Percentiles rank a stretch among this genome's conserved stretches.
Conservation (phyloP, 2,797 vertebrate genomes). For the Diplodus sargus region DNA sequence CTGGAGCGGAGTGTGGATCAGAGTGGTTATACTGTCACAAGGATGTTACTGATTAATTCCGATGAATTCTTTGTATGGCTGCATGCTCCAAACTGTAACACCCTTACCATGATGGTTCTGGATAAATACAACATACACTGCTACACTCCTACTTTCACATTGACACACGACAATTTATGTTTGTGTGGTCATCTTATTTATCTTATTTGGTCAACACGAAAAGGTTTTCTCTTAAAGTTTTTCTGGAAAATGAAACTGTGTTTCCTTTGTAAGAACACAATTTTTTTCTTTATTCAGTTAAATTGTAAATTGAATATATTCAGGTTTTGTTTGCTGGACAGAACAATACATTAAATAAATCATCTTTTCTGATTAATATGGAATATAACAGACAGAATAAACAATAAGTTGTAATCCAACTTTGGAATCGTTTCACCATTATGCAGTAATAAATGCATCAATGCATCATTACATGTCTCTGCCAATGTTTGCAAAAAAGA, state of each 20-base stretch:
- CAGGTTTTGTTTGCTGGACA: background rate
- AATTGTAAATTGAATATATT: background rate
- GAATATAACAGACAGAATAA: background rate
- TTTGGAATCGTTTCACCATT: background rate
- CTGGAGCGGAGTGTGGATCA: no score
- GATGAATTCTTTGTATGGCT: no score
- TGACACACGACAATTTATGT: background rate
- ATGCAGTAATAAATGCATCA: background rate
- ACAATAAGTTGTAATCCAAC: background rate
- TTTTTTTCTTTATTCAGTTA: background rate
- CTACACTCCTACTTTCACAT: no score
- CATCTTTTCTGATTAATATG: background rate
- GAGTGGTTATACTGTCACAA: no score
- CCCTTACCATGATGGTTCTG: no score
- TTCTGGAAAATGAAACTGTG: no score
- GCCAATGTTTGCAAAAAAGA: background rate
- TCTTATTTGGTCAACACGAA: background rate
- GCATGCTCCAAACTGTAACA: background rate
- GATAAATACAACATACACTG: no score
- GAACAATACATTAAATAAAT: slow-evolving; percentile 10
- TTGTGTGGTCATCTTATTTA: background rate
- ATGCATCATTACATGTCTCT: background rate
- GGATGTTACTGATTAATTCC: no score
- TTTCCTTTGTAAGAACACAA: background rate
- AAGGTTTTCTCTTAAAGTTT: no score